phyloP scores from a whole-genome alignment of 92 coral and sea anemone species.

The Chrysogorgia sp. region DNA sequence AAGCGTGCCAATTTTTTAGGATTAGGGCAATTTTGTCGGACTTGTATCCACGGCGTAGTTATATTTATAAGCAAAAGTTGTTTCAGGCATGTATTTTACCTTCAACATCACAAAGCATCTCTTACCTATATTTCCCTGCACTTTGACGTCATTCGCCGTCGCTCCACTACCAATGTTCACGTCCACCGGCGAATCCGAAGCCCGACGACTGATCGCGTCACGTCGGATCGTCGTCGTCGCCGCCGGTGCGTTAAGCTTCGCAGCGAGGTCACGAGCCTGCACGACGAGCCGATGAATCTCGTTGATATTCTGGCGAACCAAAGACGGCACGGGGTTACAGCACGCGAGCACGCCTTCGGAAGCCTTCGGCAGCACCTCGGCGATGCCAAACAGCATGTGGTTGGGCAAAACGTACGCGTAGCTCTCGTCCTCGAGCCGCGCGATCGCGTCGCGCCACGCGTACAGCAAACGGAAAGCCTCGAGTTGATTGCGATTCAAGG shows the following conservation, averaged over 20 bases:
- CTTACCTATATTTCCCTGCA: background rate
- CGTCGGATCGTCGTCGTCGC: background rate
- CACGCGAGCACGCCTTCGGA: slow-evolving; percentile 94
- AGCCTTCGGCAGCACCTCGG: slow-evolving; percentile 74
- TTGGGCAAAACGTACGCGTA: slow-evolving; percentile 91
- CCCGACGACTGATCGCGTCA: background rate
- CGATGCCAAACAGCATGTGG: slow-evolving; percentile 91
- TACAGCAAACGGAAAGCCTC: slow-evolving; percentile 79
- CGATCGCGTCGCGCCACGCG: slow-evolving; percentile 87
- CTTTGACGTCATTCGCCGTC: background rate
- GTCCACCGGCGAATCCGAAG: background rate
- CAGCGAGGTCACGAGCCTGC: slow-evolving; percentile 71
- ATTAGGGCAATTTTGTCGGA: too few species aligned
- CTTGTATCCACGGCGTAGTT: too few species aligned
- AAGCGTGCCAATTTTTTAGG: too few species aligned
- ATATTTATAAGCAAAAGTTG: too few species aligned
- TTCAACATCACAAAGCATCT: background rate
- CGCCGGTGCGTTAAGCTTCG: slow-evolving; percentile 3
- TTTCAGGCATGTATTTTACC: too few species aligned
- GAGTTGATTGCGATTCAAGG: slow-evolving; percentile 76
- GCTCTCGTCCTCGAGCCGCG: slow-evolving; percentile 96
- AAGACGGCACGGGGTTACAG: slow-evolving; percentile 91
- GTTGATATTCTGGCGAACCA: slow-evolving; percentile 84
- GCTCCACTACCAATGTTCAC: background rate
- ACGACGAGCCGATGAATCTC: slow-evolving; percentile 83